phyloP scores from a whole-genome alignment of 2,113 vertebrate species.

The Aythya baeri region DNA sequence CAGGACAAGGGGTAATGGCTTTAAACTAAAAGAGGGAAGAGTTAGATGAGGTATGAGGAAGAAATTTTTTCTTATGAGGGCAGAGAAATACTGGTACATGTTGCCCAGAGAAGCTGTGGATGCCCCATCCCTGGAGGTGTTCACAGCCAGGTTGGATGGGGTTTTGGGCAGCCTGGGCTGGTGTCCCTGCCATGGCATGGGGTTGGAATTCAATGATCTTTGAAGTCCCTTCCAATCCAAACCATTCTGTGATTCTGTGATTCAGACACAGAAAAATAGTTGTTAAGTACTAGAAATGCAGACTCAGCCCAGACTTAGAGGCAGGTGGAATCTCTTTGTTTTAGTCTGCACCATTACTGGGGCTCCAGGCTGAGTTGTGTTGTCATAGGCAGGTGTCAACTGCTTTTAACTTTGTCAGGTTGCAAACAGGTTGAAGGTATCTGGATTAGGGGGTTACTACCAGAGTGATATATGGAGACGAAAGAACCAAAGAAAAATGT shows the following conservation, averaged over 20 bases:
- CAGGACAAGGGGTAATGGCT: background rate
- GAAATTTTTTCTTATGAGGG: background rate
- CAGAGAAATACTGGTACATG: background rate
- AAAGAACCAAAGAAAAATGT: background rate
- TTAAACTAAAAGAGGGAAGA: background rate
- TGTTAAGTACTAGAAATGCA: background rate
- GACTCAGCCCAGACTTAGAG: background rate
- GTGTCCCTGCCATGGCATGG: background rate
- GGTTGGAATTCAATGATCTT: background rate
- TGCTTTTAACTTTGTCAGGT: background rate
- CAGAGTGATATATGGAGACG: background rate
- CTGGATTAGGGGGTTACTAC: background rate
- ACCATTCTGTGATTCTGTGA: background rate
- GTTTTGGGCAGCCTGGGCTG: background rate
- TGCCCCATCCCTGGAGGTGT: background rate
- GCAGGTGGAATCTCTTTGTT: background rate
- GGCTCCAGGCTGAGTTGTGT: background rate
- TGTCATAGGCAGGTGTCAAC: background rate
- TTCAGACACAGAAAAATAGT: background rate
- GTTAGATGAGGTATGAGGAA: background rate
- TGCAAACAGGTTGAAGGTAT: background rate
- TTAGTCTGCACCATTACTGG: background rate
- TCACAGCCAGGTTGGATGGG: background rate
- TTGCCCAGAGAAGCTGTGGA: background rate
- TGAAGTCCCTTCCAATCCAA: background rate